Conservation (phyloP, 2,113 vertebrate species). For the Alosa alosa region DNA sequence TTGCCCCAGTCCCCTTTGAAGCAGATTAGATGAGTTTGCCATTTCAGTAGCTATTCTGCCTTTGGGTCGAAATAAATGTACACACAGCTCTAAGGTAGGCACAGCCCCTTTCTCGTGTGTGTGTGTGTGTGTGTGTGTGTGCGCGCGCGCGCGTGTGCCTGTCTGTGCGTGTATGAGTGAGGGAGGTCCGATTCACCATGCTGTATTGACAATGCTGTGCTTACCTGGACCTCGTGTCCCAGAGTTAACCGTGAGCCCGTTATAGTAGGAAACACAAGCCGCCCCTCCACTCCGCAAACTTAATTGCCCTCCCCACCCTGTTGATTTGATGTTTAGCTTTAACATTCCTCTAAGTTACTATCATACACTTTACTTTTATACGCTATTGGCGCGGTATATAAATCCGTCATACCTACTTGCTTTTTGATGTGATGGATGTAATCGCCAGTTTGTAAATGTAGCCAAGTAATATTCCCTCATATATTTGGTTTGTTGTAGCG, state of each 20-base stretch:
- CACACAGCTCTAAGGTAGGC: not conserved
- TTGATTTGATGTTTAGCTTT: constrained; percentile 8
- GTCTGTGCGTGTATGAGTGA: not conserved
- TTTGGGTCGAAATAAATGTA: not conserved
- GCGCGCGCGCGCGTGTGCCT: not conserved
- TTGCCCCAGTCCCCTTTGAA: no score
- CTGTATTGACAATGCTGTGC: not conserved
- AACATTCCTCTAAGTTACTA: constrained; percentile 6
- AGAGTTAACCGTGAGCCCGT: not conserved
- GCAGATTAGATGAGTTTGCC: no score
- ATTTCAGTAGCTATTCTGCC: not conserved
- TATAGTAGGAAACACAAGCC: not conserved
- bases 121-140: not conserved
- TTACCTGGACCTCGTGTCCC: no score
- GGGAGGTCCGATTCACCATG: not conserved
- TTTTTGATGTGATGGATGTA: not conserved
- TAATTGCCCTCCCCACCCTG: not conserved
- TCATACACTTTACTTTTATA: not conserved
- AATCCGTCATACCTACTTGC: not conserved
- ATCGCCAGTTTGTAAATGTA: constrained; percentile 16
- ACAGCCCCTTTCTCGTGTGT: no score
- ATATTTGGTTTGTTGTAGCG: not conserved
- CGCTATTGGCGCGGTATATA: constrained; percentile 1
- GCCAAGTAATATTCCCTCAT: not conserved
- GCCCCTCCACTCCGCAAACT: not conserved